These are phyloP conservation scores for Sylvia atricapilla DNA, from an alignment of 2,113 vertebrate species.

Conservation along the genomic window DNA sequence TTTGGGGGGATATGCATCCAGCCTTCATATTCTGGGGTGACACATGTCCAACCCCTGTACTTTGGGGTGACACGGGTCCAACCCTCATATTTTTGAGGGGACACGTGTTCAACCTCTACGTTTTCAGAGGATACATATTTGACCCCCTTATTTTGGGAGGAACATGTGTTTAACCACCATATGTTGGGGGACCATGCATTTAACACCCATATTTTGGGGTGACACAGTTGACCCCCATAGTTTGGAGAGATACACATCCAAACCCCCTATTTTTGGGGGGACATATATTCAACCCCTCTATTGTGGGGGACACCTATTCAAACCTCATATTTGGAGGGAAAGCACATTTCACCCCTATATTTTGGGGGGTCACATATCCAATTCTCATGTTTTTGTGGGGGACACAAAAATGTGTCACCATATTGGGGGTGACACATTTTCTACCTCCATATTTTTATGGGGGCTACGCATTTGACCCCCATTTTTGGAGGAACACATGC, in stretches of 20 bases:
- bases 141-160: not conserved
- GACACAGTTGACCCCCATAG: not conserved
- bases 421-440: rapidly evolving
- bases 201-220: not conserved
- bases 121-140: not conserved
- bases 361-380: not conserved
- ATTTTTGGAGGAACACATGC: not conserved
- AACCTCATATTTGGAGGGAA: not conserved
- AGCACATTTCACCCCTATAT: not conserved
- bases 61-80: rapidly evolving
- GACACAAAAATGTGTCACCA: not conserved
- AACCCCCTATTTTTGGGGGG: not conserved
- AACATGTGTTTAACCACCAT: not conserved
- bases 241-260: not conserved
- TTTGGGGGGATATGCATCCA: not conserved
- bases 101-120: not conserved
- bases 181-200: not conserved
- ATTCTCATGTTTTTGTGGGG: not conserved
- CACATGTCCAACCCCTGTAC: not conserved
- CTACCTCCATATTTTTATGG: not conserved
- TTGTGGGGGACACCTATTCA: not conserved
- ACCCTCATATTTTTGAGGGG: not conserved
- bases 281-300: not conserved
- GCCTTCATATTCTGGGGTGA: not conserved
- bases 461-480: too few species aligned